phyloP scores from a whole-genome alignment of 2,113 vertebrate species.

The Apodemus sylvaticus region DNA sequence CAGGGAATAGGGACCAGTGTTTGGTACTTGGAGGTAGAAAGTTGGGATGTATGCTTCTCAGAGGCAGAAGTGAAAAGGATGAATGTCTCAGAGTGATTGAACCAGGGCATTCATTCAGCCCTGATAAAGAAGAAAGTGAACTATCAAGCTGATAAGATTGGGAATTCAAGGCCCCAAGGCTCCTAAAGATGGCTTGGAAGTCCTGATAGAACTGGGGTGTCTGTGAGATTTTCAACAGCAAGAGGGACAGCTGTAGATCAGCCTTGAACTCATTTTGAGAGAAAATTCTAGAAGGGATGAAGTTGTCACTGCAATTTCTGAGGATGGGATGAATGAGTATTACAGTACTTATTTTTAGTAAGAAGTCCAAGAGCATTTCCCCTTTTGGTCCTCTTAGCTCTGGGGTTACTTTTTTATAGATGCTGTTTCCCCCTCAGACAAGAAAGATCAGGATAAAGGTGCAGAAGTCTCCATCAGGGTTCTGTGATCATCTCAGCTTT shows the following conservation, averaged over 20 bases:
- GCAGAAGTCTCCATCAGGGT: background rate
- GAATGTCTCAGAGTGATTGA: background rate
- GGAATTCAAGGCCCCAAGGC: background rate
- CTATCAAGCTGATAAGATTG: background rate
- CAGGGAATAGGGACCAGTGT: background rate
- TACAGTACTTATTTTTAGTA: background rate
- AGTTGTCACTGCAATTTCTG: constrained; percentile 33
- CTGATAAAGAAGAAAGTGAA: background rate
- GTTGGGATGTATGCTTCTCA: background rate
- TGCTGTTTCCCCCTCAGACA: constrained; percentile 4
- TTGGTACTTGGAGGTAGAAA: background rate
- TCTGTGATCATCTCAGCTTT: background rate
- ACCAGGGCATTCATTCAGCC: background rate
- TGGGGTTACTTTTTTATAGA: constrained; percentile 23
- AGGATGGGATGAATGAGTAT: background rate
- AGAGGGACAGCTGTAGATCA: background rate
- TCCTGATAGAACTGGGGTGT: background rate
- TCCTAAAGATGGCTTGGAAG: background rate
- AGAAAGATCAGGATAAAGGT: background rate
- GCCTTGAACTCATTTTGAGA: background rate
- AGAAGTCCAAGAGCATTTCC: background rate
- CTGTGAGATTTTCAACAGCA: background rate
- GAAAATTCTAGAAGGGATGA: constrained; percentile 38
- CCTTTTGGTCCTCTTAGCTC: constrained; percentile 26
- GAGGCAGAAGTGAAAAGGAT: background rate